These are phyloP conservation scores for Garra rufa DNA, from an alignment of 2,113 vertebrate genomes.

Conservation along the genomic window DNA sequence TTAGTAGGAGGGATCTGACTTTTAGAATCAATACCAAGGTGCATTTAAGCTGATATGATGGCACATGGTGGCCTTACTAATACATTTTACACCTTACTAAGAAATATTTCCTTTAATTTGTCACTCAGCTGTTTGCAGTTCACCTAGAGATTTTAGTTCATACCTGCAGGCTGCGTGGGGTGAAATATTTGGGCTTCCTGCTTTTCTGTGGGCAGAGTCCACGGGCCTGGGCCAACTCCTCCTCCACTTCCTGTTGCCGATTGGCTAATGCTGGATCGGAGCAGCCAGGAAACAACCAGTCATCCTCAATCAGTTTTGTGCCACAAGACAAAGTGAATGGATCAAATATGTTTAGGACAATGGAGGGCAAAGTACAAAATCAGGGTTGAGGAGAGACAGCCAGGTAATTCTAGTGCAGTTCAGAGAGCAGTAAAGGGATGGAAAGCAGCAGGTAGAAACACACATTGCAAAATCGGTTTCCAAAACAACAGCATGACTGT, in stretches of 20 bases:
- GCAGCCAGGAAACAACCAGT: slow-evolving; percentile 99
- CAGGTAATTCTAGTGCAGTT: slow-evolving; percentile 30
- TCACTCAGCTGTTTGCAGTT: background rate
- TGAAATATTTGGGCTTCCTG: slow-evolving; percentile 75
- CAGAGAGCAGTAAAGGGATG: slow-evolving; percentile 20
- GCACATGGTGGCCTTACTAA: background rate
- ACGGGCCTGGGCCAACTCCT: slow-evolving; percentile 85
- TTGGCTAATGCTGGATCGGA: slow-evolving; percentile 93
- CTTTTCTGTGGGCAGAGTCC: slow-evolving; percentile 71
- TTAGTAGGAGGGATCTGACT: background rate
- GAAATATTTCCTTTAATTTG: background rate
- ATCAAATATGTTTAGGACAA: slow-evolving; percentile 57
- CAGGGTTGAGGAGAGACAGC: slow-evolving; percentile 56
- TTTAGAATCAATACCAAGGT: background rate
- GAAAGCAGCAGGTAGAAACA: slow-evolving; percentile 33
- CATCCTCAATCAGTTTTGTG: slow-evolving; percentile 99
- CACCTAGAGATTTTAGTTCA: background rate
- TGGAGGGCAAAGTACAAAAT: slow-evolving; percentile 49
- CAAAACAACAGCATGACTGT: background rate
- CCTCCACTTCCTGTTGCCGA: slow-evolving; percentile 94
- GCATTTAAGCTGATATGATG: background rate
- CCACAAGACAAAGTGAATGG: slow-evolving; percentile 81
- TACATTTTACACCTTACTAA: background rate
- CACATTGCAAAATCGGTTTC: background rate
- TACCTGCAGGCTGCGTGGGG: slow-evolving; percentile 83